Conservation (phyloP, 2,113 vertebrate species). For the Cyanoliseus patagonus region DNA sequence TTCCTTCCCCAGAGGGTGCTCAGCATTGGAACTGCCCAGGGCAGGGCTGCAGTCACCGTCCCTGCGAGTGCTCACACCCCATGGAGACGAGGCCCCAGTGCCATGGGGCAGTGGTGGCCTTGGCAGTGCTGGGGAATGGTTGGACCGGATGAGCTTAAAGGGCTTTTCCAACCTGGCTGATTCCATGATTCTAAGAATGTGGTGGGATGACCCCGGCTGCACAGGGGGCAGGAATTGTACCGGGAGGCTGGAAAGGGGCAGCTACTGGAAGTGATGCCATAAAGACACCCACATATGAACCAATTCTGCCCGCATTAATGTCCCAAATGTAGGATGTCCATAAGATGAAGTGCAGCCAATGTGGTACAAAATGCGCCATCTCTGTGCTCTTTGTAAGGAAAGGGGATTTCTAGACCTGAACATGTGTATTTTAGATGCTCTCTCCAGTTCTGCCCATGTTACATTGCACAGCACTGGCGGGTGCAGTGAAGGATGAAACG, state of each 20-base stretch:
- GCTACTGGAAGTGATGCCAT: not conserved
- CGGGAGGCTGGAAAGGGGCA: not conserved
- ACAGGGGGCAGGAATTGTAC: not conserved
- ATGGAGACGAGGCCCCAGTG: not conserved
- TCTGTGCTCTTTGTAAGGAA: not conserved
- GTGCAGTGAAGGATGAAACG: not conserved
- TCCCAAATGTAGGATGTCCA: not conserved
- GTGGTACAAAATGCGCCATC: not conserved
- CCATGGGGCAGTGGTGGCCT: not conserved
- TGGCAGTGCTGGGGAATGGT: not conserved
- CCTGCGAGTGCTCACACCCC: rapidly evolving
- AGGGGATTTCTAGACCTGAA: not conserved
- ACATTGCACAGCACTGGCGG: not conserved
- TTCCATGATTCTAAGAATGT: not conserved
- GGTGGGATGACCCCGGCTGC: not conserved
- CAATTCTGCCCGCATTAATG: not conserved
- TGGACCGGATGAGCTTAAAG: not conserved
- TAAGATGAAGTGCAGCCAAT: not conserved
- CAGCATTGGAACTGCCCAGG: no score
- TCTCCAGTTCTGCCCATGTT: not conserved
- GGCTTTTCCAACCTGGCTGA: not conserved
- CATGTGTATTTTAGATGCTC: not conserved
- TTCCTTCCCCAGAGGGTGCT: no score
- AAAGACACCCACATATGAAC: not conserved
- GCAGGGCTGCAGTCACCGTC: no score